These are phyloP conservation scores for Eufriesea mexicana DNA, from an alignment of 1,140 invertebrate species.

Conservation along the genomic window DNA sequence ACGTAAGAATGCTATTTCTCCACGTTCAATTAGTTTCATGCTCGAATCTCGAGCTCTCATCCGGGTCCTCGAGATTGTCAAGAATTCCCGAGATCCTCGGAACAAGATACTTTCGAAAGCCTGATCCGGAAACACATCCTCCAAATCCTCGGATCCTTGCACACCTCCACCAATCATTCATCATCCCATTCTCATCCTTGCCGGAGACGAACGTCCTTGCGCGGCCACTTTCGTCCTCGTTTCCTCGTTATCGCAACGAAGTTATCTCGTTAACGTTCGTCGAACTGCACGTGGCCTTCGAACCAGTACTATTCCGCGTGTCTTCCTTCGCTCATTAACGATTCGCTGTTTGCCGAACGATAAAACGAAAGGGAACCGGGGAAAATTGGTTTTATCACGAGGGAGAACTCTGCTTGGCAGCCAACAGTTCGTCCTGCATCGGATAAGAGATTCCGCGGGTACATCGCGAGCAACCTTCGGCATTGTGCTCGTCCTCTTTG, in stretches of 20 bases:
- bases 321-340: too few relatives aligned
- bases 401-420: neutral
- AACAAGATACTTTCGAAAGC: too few relatives aligned
- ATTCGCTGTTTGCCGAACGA: neutral
- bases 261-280: slow-evolving; percentile 45
- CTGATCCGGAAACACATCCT: too few relatives aligned
- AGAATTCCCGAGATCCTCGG: too few relatives aligned
- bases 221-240: slow-evolving; percentile 36
- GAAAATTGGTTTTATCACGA: slow-evolving; percentile 1
- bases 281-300: too few relatives aligned
- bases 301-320: neutral
- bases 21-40: too few relatives aligned
- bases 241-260: slow-evolving; percentile 38
- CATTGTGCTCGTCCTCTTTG: slow-evolving; percentile 7
- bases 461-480: slow-evolving; percentile 3
- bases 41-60: too few relatives aligned
- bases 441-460: neutral
- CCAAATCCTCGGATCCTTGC: too few relatives aligned
- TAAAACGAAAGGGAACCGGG: neutral
- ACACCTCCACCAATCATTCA: too few relatives aligned
- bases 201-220: slow-evolving; percentile 39
- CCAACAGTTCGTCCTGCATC: neutral
- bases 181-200: too few relatives aligned
- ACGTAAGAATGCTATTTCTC: too few relatives aligned
- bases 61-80: too few relatives aligned